Conservation (phyloP, 2,797 vertebrate genomes). For the Leptatherina wallacei region DNA sequence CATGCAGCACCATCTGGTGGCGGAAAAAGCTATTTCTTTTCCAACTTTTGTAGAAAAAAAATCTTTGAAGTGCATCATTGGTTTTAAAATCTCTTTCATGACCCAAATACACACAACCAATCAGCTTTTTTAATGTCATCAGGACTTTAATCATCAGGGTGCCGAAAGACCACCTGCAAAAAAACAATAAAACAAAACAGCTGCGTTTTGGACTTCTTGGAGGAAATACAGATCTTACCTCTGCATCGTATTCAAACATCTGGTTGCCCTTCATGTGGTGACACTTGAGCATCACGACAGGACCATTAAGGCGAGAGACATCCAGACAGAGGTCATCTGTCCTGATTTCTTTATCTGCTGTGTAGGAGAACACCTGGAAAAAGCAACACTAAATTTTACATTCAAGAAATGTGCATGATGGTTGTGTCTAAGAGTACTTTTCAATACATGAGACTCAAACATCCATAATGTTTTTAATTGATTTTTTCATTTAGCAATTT, state of each 20-base stretch:
- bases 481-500: not conserved
- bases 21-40: constrained; percentile 7
- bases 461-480: not conserved
- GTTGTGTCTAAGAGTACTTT: not conserved
- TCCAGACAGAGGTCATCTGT: constrained; percentile 98
- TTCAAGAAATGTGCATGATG: not conserved
- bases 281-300: constrained; percentile 97
- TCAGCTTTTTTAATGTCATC: constrained; percentile 28
- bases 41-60: not conserved
- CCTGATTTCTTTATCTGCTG: constrained; percentile 96
- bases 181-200: not conserved
- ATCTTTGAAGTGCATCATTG: not conserved
- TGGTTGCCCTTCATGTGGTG: constrained; percentile 99
- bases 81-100: constrained; percentile 14
- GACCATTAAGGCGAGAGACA: constrained; percentile 95
- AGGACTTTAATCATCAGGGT: constrained; percentile 3
- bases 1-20: constrained; percentile 79
- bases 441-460: not conserved
- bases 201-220: constrained; percentile 12
- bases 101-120: constrained; percentile 10
- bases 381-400: not conserved
- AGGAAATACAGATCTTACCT: constrained; percentile 82
- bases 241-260: constrained; percentile 96
- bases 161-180: not conserved
- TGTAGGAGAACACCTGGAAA: constrained; percentile 95